Evolutionary conservation across 1,140 invertebrate genomes (phyloP).

Genomic region (Ips nitidus): DNA sequence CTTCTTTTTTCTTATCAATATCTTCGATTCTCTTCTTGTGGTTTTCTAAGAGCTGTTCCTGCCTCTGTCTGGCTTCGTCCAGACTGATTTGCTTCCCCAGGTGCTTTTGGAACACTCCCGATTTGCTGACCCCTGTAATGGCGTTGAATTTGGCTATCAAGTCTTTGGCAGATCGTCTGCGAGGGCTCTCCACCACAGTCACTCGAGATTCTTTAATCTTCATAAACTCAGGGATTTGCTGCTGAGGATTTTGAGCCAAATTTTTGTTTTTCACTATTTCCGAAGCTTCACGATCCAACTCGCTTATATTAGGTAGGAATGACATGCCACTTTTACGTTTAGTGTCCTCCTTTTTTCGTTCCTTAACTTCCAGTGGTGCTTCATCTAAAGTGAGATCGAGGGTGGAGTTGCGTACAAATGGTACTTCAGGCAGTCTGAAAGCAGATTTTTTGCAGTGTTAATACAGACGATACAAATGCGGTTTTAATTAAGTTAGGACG

Average conservation of each 20-base stretch:
- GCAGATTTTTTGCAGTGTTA: not conserved
- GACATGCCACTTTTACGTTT: conserved; percentile 65
- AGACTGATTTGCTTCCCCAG: conserved; percentile 43
- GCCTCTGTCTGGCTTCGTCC: conserved; percentile 37
- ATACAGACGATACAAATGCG: conserved; percentile 1
- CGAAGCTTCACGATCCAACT: conserved; percentile 74
- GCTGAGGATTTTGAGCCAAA: conserved; percentile 39
- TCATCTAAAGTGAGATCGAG: conserved; percentile 50
- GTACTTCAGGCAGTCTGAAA: conserved; percentile 46
- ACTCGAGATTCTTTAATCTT: conserved; percentile 44
- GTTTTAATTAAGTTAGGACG: too few relatives aligned
- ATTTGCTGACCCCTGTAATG: conserved; percentile 60
- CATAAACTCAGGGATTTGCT: conserved; percentile 48
- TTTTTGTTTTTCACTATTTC: conserved; percentile 66
- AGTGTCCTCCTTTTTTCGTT: conserved; percentile 50
- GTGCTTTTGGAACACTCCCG: conserved; percentile 52
- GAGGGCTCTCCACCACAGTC: conserved; percentile 47
- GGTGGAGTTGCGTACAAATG: conserved; percentile 50
- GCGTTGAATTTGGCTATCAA: conserved; percentile 67
- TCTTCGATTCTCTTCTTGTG: conserved; percentile 45
- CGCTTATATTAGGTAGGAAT: conserved; percentile 76
- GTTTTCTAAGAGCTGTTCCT: conserved; percentile 38
- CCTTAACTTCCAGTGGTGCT: conserved; percentile 41
- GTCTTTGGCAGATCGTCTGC: conserved; percentile 57
- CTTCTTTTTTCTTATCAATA: conserved; percentile 41